Percentiles rank a stretch among this genome's conserved stretches.
These are phyloP conservation scores for Nematopogon swammerdamellus DNA, from an alignment of 2,888 invertebrate genomes.

Conservation along the genomic window DNA sequence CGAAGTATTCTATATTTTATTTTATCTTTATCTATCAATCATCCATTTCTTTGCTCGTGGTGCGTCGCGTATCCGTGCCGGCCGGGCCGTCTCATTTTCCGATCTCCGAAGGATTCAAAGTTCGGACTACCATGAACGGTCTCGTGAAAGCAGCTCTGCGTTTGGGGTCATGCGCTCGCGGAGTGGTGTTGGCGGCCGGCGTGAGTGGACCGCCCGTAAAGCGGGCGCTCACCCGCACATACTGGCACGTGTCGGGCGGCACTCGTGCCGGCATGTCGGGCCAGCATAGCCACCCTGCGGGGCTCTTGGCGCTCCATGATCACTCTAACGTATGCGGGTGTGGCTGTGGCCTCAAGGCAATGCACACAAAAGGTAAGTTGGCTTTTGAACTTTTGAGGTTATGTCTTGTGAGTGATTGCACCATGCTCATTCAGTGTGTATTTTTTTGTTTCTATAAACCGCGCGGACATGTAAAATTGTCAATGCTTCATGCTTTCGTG, in stretches of 20 bases:
- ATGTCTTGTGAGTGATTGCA: conserved; percentile 25
- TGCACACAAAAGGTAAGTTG: conserved; percentile 70
- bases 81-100: background rate
- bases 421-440: conserved; percentile 16
- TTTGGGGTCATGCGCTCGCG: conserved; percentile 25
- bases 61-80: background rate
- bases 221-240: conserved; percentile 64
- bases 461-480: too few relatives aligned
- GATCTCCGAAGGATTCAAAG: too few relatives aligned
- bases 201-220: conserved; percentile 37
- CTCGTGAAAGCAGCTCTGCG: conserved; percentile 62
- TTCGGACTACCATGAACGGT: conserved; percentile 60
- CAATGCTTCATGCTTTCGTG: too few relatives aligned
- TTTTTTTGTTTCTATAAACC: background rate
- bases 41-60: too few relatives aligned
- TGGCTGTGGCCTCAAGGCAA: conserved; percentile 60
- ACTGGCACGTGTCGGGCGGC: conserved; percentile 69
- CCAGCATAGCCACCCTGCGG: conserved; percentile 12
- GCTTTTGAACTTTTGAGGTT: conserved; percentile 28
- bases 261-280: conserved; percentile 37
- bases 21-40: too few relatives aligned
- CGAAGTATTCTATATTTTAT: too few relatives aligned
- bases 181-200: background rate
- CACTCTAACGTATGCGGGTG: conserved; percentile 65
- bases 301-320: conserved; percentile 43